Evolutionary conservation across 2,113 vertebrate genomes (phyloP).

Genomic region (Tinamus guttatus): DNA sequence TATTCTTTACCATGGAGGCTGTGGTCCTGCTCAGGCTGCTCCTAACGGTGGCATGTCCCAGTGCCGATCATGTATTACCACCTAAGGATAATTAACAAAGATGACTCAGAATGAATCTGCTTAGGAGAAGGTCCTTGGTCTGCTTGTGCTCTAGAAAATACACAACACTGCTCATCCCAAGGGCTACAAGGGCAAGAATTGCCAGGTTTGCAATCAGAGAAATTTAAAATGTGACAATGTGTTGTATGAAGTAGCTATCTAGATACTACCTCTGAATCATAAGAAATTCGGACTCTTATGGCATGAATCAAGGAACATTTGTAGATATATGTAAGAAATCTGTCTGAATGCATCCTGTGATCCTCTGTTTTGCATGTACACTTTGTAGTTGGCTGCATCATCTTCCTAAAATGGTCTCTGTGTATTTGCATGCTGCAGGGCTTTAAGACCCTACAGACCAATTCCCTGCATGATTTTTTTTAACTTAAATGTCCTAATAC

Average conservation of each 20-base stretch:
- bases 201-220: not conserved
- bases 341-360: not conserved
- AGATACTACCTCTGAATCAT: not conserved
- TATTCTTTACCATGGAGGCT: not conserved
- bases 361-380: not conserved
- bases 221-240: not conserved
- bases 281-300: not conserved
- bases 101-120: slow-evolving; percentile 11
- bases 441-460: not conserved
- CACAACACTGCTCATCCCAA: not conserved
- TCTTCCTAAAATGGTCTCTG: not conserved
- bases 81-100: slow-evolving; percentile 22
- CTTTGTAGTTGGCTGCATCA: not conserved
- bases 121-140: slow-evolving; percentile 37
- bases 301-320: not conserved
- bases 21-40: not conserved
- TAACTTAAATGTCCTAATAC: not conserved
- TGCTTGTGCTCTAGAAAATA: not conserved
- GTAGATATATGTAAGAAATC: not conserved
- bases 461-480: not conserved
- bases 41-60: not conserved
- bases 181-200: not conserved
- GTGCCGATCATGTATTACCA: not conserved
- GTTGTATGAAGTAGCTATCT: not conserved
- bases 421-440: not conserved